Conservation (phyloP, 2,888 invertebrate genomes). For the Yponomeuta sedellus region DNA sequence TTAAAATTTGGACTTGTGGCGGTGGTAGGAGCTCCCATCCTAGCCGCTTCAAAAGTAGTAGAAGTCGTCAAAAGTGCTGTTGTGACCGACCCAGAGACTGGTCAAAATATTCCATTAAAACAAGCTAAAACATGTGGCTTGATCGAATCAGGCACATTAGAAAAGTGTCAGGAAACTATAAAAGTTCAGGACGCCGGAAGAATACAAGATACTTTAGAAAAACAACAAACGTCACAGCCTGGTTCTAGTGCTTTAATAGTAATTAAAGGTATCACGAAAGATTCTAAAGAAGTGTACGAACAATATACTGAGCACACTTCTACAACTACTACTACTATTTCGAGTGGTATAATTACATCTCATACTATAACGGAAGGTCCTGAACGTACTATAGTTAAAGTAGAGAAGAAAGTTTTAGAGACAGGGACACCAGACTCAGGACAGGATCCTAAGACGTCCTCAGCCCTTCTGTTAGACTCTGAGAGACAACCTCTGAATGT, state of each 20-base stretch:
- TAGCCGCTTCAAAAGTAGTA: conserved; percentile 81
- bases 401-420: conserved; percentile 12
- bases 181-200: conserved; percentile 49
- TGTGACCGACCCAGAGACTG: conserved; percentile 84
- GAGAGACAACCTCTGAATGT: conserved; percentile 62
- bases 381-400: not conserved
- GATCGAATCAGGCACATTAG: conserved; percentile 76
- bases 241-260: conserved; percentile 26
- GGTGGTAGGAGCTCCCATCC: conserved; percentile 84
- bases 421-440: conserved; percentile 11
- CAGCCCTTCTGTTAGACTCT: conserved; percentile 61
- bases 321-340: conserved; percentile 1
- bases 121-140: conserved; percentile 87
- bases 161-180: conserved; percentile 68
- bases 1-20: conserved; percentile 84
- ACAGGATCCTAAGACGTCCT: conserved; percentile 48
- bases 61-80: conserved; percentile 78
- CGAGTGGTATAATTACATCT: conserved; percentile 3
- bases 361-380: conserved; percentile 8
- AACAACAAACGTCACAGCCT: conserved; percentile 8
- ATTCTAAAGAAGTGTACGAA: conserved; percentile 15
- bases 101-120: conserved; percentile 86
- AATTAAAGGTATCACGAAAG: conserved; percentile 24
- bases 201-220: conserved; percentile 17
- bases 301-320: conserved; percentile 19